Percentiles rank a stretch among this genome's conserved stretches.
Conservation (phyloP, 1,140 invertebrate genomes). For the Drosophila lowei region DNA sequence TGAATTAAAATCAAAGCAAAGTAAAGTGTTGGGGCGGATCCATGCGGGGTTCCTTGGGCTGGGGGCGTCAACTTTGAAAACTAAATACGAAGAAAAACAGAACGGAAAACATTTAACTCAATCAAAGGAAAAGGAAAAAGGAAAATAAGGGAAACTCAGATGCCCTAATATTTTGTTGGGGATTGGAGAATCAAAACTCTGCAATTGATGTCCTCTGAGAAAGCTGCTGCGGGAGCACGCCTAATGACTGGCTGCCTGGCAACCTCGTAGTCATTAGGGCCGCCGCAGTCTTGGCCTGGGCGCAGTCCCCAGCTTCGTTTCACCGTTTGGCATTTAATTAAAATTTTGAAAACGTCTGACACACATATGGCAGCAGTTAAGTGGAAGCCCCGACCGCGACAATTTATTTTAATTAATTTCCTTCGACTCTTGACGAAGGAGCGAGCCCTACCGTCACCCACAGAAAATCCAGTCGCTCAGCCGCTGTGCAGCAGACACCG, state of each 20-base stretch:
- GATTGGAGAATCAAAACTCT: conserved; percentile 1
- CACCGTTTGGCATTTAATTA: conserved; percentile 46
- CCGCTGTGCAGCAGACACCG: too few species aligned
- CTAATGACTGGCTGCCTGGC: conserved; percentile 41
- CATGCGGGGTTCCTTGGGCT: conserved; percentile 6
- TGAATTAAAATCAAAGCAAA: conserved; percentile 61
- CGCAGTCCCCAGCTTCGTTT: conserved; percentile 7
- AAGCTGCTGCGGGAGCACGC: background rate
- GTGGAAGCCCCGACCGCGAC: conserved; percentile 15
- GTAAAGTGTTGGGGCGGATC: conserved; percentile 13
- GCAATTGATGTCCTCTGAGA: conserved; percentile 13
- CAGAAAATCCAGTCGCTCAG: conserved; percentile 12
- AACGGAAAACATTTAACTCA: conserved; percentile 30
- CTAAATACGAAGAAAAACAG: conserved; percentile 37
- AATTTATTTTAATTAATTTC: conserved; percentile 56
- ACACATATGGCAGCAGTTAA: conserved; percentile 20
- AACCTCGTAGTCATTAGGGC: conserved; percentile 39
- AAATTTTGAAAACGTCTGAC: conserved; percentile 26
- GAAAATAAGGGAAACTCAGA: background rate
- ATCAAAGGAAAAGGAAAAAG: conserved; percentile 7
- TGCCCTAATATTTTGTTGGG: too few species aligned
- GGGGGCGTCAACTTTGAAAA: conserved; percentile 41
- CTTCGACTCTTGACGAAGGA: conserved; percentile 55
- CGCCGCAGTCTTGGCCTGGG: conserved; percentile 10
- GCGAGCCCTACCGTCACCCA: conserved; percentile 13